Evolutionary conservation across 2,888 invertebrate genomes (phyloP), one percentile per base, ranked within the genome.

Genomic region (Sacculina carcini): DNA sequence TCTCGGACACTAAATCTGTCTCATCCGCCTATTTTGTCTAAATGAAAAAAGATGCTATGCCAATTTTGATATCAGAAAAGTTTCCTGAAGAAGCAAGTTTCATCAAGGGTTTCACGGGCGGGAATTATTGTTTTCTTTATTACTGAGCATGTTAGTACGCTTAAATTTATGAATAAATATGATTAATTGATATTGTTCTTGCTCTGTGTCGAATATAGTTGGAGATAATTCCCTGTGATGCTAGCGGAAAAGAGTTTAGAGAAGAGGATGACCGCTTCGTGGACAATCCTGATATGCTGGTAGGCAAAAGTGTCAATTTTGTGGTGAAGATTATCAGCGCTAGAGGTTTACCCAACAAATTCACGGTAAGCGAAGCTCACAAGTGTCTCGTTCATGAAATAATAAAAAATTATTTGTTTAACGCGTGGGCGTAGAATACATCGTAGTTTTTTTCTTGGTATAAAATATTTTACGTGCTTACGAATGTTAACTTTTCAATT

Each of bases 191-290:
- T 5, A 16, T 19, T 7, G 36, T 36, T 16, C 16, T 16, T 4
- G 16, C 9, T 9, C 10, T 36, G 2, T 16, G 2, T 2, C 16
- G 34, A 6, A 44, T 52, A 61, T 36, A 68, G 61, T 58, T 71
- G 19, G 68, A 69, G 51, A 56, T 70, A 1, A 58, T 65, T 2
- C 71, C 72, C 1, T 72, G 72, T 58, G 64, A 68, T 49, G 58
- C 62, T 5, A 62, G 65, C 19, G 72, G 72, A 3, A 66, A 67
- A 52, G 69, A 69, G 53, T 67, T 65, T 54, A 64, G 63, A 1
- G 71, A 70, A 46, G 63, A 63, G 28, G 69, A 69, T 56, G 65
- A 68, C 56, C 62, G 61, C 48, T 71, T 67, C 60, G 66, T 70
- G 4, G 70, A 73, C 50, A 61, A 65, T 46, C 70, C 72, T 0